phyloP scores from a whole-genome alignment of 2,888 invertebrate species.

The Thalpophila matura region DNA sequence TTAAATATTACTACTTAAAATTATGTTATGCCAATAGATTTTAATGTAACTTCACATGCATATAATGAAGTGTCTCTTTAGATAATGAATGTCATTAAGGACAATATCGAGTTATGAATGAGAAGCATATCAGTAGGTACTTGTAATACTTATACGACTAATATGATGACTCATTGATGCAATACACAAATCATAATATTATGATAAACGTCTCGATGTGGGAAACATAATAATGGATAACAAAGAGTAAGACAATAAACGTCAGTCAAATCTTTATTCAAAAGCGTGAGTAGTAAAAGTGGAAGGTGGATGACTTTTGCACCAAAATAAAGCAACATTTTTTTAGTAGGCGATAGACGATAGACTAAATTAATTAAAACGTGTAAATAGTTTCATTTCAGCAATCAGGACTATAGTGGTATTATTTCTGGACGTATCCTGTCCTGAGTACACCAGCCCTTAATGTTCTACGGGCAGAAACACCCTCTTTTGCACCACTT shows the following conservation, averaged over 20 bases:
- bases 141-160: not conserved
- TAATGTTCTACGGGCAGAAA: no score
- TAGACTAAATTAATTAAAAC: no score
- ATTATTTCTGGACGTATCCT: no score
- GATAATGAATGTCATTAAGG: conserved; percentile 24
- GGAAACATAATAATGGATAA: not conserved
- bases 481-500: no score
- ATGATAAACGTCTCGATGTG: not conserved
- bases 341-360: no score
- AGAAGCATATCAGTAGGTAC: conserved; percentile 6
- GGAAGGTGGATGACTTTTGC: no score
- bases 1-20: not conserved
- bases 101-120: conserved; percentile 22
- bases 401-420: no score
- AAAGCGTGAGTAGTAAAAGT: no score
- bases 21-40: not conserved
- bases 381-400: no score
- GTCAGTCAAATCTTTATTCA: not conserved
- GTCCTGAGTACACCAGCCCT: no score
- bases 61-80: conserved; percentile 5
- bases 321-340: no score
- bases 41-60: not conserved
- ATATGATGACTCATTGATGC: no score
- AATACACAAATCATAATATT: conserved; percentile 25
- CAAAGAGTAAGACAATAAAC: not conserved